phyloP scores from a whole-genome alignment of 2,113 vertebrate genomes.

The Dolichallabes microphthalmus region DNA sequence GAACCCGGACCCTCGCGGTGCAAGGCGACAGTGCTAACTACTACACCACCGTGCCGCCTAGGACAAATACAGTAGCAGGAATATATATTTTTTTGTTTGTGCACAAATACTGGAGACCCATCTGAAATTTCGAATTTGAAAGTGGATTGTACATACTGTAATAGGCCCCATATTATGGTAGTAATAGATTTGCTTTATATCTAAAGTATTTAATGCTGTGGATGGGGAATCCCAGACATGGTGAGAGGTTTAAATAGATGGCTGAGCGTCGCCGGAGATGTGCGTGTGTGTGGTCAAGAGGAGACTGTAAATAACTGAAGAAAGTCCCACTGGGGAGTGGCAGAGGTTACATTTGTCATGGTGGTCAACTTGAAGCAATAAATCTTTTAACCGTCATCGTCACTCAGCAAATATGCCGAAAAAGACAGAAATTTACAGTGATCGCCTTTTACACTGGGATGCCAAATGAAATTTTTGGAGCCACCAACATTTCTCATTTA shows the following conservation, averaged over 20 bases:
- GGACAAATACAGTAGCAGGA: too few species aligned
- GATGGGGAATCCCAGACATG: conserved; percentile 18
- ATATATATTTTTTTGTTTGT: too few species aligned
- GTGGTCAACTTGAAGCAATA: conserved; percentile 32
- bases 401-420: neutral
- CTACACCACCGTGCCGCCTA: too few species aligned
- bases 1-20: too few species aligned
- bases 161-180: neutral
- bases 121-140: too few species aligned
- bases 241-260: conserved; percentile 31
- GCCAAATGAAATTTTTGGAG: neutral
- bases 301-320: conserved; percentile 43
- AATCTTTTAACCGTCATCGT: conserved; percentile 14
- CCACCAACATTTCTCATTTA: neutral
- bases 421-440: neutral
- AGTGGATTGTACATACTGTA: too few species aligned
- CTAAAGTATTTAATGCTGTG: conserved; percentile 1
- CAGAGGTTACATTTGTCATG: conserved; percentile 36
- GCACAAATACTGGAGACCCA: too few species aligned
- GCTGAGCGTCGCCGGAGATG: conserved; percentile 8
- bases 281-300: conserved; percentile 42
- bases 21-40: too few species aligned
- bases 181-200: neutral
- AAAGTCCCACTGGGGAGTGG: conserved; percentile 26
- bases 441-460: neutral